These are phyloP conservation scores for Lacanobia wlatinum DNA, from an alignment of 2,888 invertebrate species.

Conservation along the genomic window DNA sequence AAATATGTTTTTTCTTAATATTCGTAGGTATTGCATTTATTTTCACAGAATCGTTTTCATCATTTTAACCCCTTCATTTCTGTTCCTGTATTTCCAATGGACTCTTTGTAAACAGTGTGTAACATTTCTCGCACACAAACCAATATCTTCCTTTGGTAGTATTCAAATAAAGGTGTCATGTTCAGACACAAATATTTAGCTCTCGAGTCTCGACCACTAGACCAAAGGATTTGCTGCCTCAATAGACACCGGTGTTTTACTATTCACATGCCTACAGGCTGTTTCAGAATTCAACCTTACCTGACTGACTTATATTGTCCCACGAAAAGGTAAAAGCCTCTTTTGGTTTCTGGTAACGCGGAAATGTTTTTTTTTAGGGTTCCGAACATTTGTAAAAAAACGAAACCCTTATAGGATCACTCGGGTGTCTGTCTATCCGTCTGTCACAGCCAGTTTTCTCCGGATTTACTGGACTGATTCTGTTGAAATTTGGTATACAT, in stretches of 20 bases:
- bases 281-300: not conserved
- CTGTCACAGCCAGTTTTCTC: no score
- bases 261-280: not conserved
- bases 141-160: constrained; percentile 1
- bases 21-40: no score
- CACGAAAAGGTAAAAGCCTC: not conserved
- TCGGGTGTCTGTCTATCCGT: no score
- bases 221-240: constrained; percentile 35
- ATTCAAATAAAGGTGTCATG: constrained; percentile 11
- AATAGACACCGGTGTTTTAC: constrained; percentile 5
- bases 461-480: no score
- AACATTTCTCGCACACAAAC: not conserved
- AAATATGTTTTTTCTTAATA: no score
- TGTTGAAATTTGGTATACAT: no score
- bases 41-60: no score
- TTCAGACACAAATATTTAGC: constrained; percentile 26
- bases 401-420: no score
- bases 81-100: not conserved
- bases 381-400: no score
- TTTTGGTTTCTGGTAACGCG: not conserved
- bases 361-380: no score
- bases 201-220: not conserved
- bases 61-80: no score
- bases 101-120: not conserved
- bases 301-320: not conserved